phyloP scores from a whole-genome alignment of 2,888 invertebrate species.

The Callosobruchus maculatus region DNA sequence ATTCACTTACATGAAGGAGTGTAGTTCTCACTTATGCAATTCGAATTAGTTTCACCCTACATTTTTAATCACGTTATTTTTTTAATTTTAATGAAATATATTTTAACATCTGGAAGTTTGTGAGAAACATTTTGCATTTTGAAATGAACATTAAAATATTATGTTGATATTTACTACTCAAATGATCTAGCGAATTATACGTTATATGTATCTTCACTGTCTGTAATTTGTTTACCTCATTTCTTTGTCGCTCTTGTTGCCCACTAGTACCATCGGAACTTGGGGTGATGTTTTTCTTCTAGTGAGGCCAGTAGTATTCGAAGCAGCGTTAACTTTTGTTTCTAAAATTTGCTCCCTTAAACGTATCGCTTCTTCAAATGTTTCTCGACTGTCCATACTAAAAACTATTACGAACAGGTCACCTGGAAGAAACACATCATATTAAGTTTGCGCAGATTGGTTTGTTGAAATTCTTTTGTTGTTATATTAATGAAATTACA shows the following conservation, averaged over 20 bases:
- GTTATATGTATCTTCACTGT: too few relatives aligned
- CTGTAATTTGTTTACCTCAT: conserved; percentile 57
- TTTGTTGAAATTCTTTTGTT: neutral
- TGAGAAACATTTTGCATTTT: too few relatives aligned
- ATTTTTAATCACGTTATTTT: too few relatives aligned
- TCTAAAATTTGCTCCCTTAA: conserved; percentile 78
- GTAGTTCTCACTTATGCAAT: too few relatives aligned
- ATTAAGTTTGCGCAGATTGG: neutral
- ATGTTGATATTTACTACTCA: too few relatives aligned
- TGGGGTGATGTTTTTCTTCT: conserved; percentile 62
- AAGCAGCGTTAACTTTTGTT: conserved; percentile 74
- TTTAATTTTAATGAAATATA: too few relatives aligned
- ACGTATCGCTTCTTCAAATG: conserved; percentile 79
- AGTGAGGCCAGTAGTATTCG: conserved; percentile 51
- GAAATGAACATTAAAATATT: too few relatives aligned
- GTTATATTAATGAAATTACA: too few relatives aligned
- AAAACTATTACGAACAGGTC: conserved; percentile 72
- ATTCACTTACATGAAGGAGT: too few relatives aligned
- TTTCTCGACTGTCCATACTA: conserved; percentile 80
- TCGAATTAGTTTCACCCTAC: too few relatives aligned
- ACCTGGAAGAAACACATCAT: conserved; percentile 31
- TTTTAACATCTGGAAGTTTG: too few relatives aligned
- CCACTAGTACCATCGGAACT: conserved; percentile 84
- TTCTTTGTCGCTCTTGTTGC: conserved; percentile 83
- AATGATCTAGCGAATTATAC: too few relatives aligned